A percentile compares a stretch with the other conserved stretches of the same genome.
Conservation (phyloP, 2,113 vertebrate species). For the Ptilorrhoa leucosticta region DNA sequence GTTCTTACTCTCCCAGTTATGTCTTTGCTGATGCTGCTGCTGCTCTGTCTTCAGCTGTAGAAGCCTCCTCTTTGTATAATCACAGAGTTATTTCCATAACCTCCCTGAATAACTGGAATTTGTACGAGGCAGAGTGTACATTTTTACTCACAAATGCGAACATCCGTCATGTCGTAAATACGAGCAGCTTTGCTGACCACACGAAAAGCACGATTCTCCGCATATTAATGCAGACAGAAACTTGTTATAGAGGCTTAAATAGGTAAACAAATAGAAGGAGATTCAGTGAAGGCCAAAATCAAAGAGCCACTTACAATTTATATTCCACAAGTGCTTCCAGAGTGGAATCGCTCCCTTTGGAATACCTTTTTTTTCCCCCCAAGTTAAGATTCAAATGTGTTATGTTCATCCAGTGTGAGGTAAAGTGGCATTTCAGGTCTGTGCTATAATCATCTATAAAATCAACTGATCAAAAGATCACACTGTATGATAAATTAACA, state of each 20-base stretch:
- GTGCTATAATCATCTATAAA: background rate
- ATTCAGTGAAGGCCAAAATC: background rate
- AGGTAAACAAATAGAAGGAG: background rate
- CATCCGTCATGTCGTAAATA: background rate
- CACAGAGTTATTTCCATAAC: background rate
- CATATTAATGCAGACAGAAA: background rate
- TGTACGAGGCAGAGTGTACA: fast-evolving
- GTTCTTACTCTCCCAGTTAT: background rate
- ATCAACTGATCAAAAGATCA: background rate
- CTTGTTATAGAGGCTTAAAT: background rate
- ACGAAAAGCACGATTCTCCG: background rate
- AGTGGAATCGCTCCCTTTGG: background rate
- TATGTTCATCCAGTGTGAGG: background rate
- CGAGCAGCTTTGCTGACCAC: background rate
- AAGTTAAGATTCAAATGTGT: background rate
- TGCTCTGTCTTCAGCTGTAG: background rate
- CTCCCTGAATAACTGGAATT: background rate
- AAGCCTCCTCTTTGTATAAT: background rate
- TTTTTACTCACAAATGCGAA: background rate
- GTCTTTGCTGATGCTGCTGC: background rate
- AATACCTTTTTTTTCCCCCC: fast-evolving
- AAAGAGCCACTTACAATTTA: background rate
- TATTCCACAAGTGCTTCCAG: background rate
- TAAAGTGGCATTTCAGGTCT: background rate
- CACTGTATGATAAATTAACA: fast-evolving